Base-by-base conservation (phyloP, 1,140 invertebrate species). In the Zaprionus nigranus region DNA sequence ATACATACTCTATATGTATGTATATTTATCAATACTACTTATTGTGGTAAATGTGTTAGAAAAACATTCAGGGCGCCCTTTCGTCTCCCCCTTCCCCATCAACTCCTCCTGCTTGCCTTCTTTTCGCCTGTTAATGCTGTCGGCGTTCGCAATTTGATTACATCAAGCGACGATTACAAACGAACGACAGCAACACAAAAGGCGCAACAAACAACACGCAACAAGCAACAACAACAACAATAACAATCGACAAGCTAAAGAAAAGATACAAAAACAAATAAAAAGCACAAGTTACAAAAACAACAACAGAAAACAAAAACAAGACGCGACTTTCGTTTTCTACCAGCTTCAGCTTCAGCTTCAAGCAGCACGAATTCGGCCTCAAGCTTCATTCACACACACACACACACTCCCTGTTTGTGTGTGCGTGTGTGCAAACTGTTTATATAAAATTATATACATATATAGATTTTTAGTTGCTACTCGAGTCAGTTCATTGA, bases 281-380 rank as follows among this genome's bases (percentile, higher is more conserved):
- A 46, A 49, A 57, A 56, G n/a, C 40, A 65, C 51, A 65, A 57
- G 28, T 22, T 64, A 71, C 40, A 78, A 36, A 60, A 61, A 77
- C 62, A 81, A 49, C 46, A 66, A 65, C 67, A 72, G 20, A 61
- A 61, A 38, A 57, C 36, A 71, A 62, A 61, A 75, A 83, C 83
- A 81, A 68, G 75, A 68, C 68, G 78, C 78, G 74, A 88, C 84
- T 88, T 88, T 88, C 84, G 84, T 84, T 87, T 87, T 87, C 84
- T 81, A 81, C 85, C 83, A 69, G 75, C 68, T 30, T 30, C 74
- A 22, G 46, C 46, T n/a, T n/a, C n/a, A n/a, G n/a, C n/a, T 13
- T 51, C 20, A 24, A 51, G 3, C 51, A 22, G 49, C 62, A 64
- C 61, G 46, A 53, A 38, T 88, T 84, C 81, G 70, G 81, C 73